These are phyloP conservation scores for Saxidomus purpurata DNA, from an alignment of 1,140 invertebrate species.

Conservation along the genomic window DNA sequence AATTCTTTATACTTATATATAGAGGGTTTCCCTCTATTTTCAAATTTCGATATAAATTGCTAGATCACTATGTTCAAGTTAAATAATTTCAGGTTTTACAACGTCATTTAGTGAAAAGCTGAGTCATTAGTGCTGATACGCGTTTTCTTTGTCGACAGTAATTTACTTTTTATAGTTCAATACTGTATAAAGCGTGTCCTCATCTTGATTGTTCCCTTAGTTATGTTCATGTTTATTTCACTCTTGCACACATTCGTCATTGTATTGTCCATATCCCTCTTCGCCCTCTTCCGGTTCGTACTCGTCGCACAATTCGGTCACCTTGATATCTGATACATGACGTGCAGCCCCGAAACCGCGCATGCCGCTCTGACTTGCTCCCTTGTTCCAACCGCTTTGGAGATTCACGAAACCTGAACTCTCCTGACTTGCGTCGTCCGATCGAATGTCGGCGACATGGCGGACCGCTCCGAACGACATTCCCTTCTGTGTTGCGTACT, in stretches of 20 bases:
- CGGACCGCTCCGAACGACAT: conserved; percentile 92
- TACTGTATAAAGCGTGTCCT: no score
- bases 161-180: no score
- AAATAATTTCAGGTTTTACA: no score
- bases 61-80: no score
- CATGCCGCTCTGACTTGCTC: conserved; percentile 95
- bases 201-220: no score
- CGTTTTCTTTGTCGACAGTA: no score
- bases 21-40: no score
- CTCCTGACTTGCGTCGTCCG: conserved; percentile 73
- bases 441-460: conserved; percentile 90
- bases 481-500: conserved; percentile 87
- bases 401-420: conserved; percentile 95
- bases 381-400: conserved; percentile 96
- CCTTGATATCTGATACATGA: conserved; percentile 59
- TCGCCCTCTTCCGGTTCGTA: conserved; percentile 34
- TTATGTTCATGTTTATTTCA: not conserved
- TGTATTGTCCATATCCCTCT: conserved; percentile 21
- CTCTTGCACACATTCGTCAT: not conserved
- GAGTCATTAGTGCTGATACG: no score
- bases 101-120: no score
- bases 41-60: no score
- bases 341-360: conserved; percentile 86
- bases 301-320: conserved; percentile 48
- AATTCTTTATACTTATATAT: no score